Conservation (phyloP, 2,113 vertebrate genomes). For the Paradoxurus hermaphroditus region DNA sequence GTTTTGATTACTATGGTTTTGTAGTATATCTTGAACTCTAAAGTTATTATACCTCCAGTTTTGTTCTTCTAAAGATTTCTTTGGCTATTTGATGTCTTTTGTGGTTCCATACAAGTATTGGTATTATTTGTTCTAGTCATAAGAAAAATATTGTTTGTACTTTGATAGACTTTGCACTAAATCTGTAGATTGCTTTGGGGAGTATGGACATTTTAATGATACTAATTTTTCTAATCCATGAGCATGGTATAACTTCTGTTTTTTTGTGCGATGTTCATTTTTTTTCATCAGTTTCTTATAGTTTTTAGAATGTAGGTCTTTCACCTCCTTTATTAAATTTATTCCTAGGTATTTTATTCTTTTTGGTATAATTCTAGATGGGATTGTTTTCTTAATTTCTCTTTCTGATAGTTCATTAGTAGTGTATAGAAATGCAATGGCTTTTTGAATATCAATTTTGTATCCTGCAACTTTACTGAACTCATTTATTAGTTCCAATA, state of each 20-base stretch:
- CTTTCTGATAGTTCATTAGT: not conserved
- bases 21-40: not conserved
- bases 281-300: not conserved
- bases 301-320: not conserved
- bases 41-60: not conserved
- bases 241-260: not conserved
- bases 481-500: not conserved
- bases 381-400: not conserved
- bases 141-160: not conserved
- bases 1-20: not conserved
- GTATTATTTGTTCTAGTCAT: not conserved
- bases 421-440: not conserved
- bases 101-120: not conserved
- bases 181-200: not conserved
- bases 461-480: not conserved
- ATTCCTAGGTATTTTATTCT: not conserved
- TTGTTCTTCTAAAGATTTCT: not conserved
- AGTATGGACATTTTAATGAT: not conserved
- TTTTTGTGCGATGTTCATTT: not conserved
- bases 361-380: not conserved
- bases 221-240: not conserved
- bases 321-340: not conserved
- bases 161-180: not conserved
- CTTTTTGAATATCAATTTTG: not conserved
- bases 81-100: not conserved